Evolutionary conservation across 2,113 vertebrate genomes (phyloP).

Genomic region (Plecturocebus donacophilus): DNA sequence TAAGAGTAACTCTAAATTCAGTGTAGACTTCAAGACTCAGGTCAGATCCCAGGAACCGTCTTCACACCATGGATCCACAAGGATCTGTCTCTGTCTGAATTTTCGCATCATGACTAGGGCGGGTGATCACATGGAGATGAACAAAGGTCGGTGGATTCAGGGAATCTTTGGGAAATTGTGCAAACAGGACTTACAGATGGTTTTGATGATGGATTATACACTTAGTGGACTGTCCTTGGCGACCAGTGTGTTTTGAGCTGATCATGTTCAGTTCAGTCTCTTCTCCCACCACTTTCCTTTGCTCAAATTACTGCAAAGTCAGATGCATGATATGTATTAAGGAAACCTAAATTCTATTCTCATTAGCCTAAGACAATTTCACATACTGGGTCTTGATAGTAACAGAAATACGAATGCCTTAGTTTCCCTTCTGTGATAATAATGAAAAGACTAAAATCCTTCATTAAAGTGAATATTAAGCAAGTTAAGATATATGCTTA

Average conservation of each 20-base stretch:
- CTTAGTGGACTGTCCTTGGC: background rate
- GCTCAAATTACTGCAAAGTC: background rate
- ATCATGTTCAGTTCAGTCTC: background rate
- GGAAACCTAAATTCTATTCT: background rate
- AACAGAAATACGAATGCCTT: background rate
- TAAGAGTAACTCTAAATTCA: background rate
- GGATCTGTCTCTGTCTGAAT: background rate
- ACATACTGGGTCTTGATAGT: background rate
- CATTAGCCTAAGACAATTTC: background rate
- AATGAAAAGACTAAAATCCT: background rate
- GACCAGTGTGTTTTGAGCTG: background rate
- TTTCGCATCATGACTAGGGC: accelerated
- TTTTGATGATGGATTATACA: background rate
- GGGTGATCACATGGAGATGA: background rate
- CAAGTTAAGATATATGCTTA: background rate
- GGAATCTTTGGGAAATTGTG: background rate
- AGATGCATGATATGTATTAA: background rate
- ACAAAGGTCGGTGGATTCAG: background rate
- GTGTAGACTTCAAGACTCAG: background rate
- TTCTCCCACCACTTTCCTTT: background rate
- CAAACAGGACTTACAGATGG: background rate
- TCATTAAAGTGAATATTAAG: background rate
- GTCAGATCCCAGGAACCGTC: background rate
- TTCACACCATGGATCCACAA: background rate
- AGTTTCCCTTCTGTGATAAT: background rate